Evolutionary conservation across 1,140 invertebrate genomes (phyloP).

Genomic region (Drosophila bipectinata): DNA sequence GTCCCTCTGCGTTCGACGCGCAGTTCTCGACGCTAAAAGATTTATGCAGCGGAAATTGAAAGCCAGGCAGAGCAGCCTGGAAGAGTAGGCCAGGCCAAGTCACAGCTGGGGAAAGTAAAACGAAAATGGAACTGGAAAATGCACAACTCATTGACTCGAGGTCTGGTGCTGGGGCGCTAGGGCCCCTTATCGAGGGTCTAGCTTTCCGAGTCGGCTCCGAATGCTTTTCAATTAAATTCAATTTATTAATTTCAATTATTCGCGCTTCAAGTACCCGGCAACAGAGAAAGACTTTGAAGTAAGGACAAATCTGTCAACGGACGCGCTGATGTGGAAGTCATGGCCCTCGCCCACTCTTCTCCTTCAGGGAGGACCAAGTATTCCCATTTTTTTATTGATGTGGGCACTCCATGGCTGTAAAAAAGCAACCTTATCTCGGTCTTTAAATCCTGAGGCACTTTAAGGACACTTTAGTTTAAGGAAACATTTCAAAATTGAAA

Average conservation of each 20-base stretch:
- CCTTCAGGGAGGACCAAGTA: slow-evolving; percentile 21
- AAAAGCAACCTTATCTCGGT: not conserved
- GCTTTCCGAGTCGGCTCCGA: slow-evolving; percentile 40
- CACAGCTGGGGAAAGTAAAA: slow-evolving; percentile 33
- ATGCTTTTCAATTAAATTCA: slow-evolving; percentile 79
- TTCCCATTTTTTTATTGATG: slow-evolving; percentile 47
- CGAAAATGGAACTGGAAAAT: slow-evolving; percentile 34
- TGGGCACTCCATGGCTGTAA: slow-evolving; percentile 33
- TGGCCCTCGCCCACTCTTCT: not conserved
- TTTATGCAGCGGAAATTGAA: slow-evolving; percentile 77
- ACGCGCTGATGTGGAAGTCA: slow-evolving; percentile 58
- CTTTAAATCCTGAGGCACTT: not conserved
- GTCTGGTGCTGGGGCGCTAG: not conserved
- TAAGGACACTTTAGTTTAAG: not conserved
- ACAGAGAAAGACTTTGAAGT: not conserved
- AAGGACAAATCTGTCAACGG: slow-evolving; percentile 62
- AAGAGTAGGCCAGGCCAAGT: slow-evolving; percentile 33
- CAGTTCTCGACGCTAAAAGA: slow-evolving; percentile 64
- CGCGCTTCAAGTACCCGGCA: slow-evolving; percentile 68
- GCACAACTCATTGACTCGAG: slow-evolving; percentile 62
- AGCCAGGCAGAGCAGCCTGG: slow-evolving; percentile 15
- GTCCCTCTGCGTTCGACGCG: slow-evolving; percentile 37
- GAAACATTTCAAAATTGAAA: too few species aligned
- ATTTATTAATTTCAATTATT: slow-evolving; percentile 82
- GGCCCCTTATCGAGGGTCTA: slow-evolving; percentile 28